Base-by-base conservation (phyloP, 2,888 invertebrate genomes). In the Chrysopilus asiliformis region DNA sequence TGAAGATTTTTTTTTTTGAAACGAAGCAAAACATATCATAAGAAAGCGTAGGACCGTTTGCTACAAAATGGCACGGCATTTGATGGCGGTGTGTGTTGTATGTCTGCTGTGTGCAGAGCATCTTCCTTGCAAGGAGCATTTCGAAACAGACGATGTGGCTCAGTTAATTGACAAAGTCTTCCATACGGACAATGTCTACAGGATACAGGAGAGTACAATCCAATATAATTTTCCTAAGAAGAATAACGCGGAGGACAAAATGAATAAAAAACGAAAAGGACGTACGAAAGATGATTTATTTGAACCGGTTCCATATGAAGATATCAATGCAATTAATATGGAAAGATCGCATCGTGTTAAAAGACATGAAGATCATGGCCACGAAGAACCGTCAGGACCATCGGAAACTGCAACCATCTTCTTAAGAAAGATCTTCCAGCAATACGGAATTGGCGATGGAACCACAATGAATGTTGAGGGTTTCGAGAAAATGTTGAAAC, bases 61-160 rank as follows among this genome's bases (percentile, higher is more conserved):
- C n/a, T n/a, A 26, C 34, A 52, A 58, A 39, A 64, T 64, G 74
- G 71, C 71, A 45, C 68, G 76, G 48, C 74, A 74, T 52, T 67
- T 85, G 39, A 75, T 84, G 48, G 78, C 81, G 10, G 82, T 83
- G n/a, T 83, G 84, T 55, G 78, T 85, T 61, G 79, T 85, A 49
- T 85, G 85, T 53, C 68, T 85, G 32, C 64, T 85, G 1, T 84
- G 83, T 52, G 81, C 83, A 2, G 76, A 82, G 9, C 82, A 82
- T 52, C 65, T 72, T 24, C 78, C 78, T 0, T 84, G 85, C 53
- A 76, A 76, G 31, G 79, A 82, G 2, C 83, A 84, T 52, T 66
- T 73, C 32, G 71, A 69, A 17, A 7, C 22, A 22, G 10, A 22
- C 22, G 22, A 22, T 22, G 22, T 7, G 7, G 10, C 7, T 22